Base-by-base conservation (phyloP, 2,888 invertebrate genomes). In the Orthosia incerta region DNA sequence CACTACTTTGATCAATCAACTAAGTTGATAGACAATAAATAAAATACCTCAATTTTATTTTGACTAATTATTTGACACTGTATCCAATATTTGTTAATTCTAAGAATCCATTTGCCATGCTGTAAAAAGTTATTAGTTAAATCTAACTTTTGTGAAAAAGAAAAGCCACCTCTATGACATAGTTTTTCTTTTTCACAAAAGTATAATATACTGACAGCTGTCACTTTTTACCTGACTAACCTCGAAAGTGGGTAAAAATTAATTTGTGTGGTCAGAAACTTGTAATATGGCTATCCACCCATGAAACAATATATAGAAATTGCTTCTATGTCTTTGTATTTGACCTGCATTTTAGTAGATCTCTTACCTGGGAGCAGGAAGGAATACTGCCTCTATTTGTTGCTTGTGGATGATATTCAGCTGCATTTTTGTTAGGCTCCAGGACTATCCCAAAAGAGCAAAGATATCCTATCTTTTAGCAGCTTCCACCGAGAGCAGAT, bases 241-340 rank as follows among this genome's bases (percentile, higher is more conserved):
- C 15, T 15, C 20, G 15, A 2, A 20, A 55, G 13, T 13, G 53
- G 12, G 53, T 53, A 9, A 9, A n/a, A 9, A 39, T 1, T 9
- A 9, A 39, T 39, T 39, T 39, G 39, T 9, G 39, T 39, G n/a
- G 59, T 39, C 39, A 45, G 1, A 45, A 20, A n/a, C 4, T 15
- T 60, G 26, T 13, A 65, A 13, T 23, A 79, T 66, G 70, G 48
- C 53, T 12, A 53, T 79, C n/a, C 16, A 68, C 59, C 7, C 66
- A 60, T 18, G 16, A 23, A 31, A 65, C 64, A 3, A 18, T 79
- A 48, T 4, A 62, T 71, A 3, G 59, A 81, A 79, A 68, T 74
- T 46, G 31, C 31, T 62, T 79, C 71, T n/a, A 46, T 73, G 12
- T 65, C 79, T 9, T 50, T 81, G 15, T 83, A 59, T 39, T n/a